These are phyloP conservation scores for Epinotia brunnichana DNA, from an alignment of 2,888 invertebrate genomes.

Conservation along the genomic window DNA sequence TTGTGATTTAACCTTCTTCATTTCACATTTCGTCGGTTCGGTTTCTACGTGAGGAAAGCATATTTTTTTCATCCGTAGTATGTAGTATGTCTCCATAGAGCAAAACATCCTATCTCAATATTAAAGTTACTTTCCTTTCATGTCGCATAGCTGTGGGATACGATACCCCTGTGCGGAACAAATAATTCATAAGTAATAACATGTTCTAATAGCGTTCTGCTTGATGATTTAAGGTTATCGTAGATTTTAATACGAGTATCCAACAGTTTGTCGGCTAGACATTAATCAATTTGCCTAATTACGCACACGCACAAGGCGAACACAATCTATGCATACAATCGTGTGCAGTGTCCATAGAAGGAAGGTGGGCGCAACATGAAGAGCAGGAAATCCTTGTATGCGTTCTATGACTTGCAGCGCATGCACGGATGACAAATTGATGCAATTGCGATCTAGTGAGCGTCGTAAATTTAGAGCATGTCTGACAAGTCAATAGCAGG, in stretches of 20 bases:
- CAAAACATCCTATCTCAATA: too few relatives aligned
- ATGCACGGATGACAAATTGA: slow-evolving; percentile 55
- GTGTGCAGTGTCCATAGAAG: slow-evolving; percentile 52
- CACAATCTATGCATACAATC: slow-evolving; percentile 34
- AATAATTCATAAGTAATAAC: background rate
- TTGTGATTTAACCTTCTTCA: too few relatives aligned
- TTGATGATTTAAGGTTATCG: background rate
- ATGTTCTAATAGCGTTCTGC: background rate
- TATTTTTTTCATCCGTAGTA: too few relatives aligned
- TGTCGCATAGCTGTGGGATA: too few relatives aligned
- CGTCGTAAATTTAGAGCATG: slow-evolving; percentile 22
- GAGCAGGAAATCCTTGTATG: slow-evolving; percentile 64
- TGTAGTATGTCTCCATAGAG: too few relatives aligned
- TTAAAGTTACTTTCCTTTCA: too few relatives aligned
- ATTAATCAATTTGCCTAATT: slow-evolving; percentile 35
- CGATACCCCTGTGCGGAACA: background rate
- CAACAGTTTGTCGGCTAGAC: slow-evolving; percentile 25
- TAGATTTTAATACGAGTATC: background rate
- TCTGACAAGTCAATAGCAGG: slow-evolving; percentile 22
- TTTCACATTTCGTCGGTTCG: too few relatives aligned
- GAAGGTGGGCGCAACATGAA: slow-evolving; percentile 47
- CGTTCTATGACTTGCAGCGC: slow-evolving; percentile 52
- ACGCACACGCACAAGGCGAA: slow-evolving; percentile 29
- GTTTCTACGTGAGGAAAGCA: too few relatives aligned
- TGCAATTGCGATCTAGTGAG: slow-evolving; percentile 20